A percentile compares a stretch with the other conserved stretches of the same genome.
Conservation (phyloP, 2,797 vertebrate species). For the Argya squamiceps region DNA sequence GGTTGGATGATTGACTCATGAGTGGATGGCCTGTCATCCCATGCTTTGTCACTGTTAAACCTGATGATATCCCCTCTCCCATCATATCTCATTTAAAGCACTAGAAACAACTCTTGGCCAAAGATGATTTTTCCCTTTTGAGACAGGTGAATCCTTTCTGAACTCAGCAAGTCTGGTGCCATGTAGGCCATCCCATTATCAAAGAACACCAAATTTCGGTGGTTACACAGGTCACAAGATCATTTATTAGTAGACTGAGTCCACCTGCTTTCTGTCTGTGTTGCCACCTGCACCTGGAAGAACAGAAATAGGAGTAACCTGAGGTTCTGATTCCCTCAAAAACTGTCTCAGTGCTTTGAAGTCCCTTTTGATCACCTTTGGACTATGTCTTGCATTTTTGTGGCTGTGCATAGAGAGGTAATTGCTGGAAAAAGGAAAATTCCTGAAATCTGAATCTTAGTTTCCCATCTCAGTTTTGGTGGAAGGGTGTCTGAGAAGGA, state of each 20-base stretch:
- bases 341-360: neutral
- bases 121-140: neutral
- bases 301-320: neutral
- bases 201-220: neutral
- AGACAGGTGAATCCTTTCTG: neutral
- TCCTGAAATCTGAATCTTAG: neutral
- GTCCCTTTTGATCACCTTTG: neutral
- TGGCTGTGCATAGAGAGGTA: neutral
- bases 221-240: neutral
- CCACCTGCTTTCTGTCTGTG: neutral
- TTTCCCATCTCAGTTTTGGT: neutral
- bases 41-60: neutral
- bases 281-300: neutral
- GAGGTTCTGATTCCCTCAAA: neutral
- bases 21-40: neutral
- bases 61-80: neutral
- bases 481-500: neutral
- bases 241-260: no score
- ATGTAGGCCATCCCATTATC: neutral
- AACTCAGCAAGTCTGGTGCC: neutral
- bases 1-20: neutral
- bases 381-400: neutral
- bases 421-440: neutral
- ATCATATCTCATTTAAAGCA: neutral
- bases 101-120: neutral